Evolutionary conservation across 2,888 invertebrate species (phyloP).

Genomic region (Lamproptera curius): DNA sequence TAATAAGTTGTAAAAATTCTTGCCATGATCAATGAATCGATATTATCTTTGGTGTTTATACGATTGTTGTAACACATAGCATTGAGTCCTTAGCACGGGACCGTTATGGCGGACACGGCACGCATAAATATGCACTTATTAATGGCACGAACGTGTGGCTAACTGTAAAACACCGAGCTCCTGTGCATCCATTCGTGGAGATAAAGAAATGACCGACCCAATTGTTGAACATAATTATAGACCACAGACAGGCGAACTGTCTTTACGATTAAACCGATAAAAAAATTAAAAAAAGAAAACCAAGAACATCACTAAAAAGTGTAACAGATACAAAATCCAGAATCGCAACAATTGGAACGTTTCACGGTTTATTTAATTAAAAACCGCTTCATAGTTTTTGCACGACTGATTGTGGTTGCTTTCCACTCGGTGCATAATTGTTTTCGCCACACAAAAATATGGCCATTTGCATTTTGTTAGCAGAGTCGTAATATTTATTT

Average conservation of each 20-base stretch:
- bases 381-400: constrained; percentile 39
- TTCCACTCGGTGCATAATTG: constrained; percentile 32
- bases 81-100: constrained; percentile 56
- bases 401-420: constrained; percentile 38
- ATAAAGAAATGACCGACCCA: constrained; percentile 34
- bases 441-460: constrained; percentile 32
- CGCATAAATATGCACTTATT: constrained; percentile 73
- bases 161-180: constrained; percentile 64
- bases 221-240: constrained; percentile 42
- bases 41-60: constrained; percentile 3
- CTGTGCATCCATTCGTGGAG: constrained; percentile 35
- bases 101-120: constrained; percentile 68
- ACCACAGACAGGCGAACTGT: constrained; percentile 13
- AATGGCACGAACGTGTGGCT: constrained; percentile 64
- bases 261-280: not conserved
- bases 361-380: constrained; percentile 46
- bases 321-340: constrained; percentile 13
- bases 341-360: constrained; percentile 39
- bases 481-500: too few species aligned
- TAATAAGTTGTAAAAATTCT: too few species aligned
- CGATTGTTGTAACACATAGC: constrained; percentile 41
- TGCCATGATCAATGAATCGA: too few species aligned
- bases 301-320: constrained; percentile 13
- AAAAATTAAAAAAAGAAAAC: constrained; percentile 12
- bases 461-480: too few species aligned